Conservation (phyloP, 2,113 vertebrate species). For the Garra rufa region DNA sequence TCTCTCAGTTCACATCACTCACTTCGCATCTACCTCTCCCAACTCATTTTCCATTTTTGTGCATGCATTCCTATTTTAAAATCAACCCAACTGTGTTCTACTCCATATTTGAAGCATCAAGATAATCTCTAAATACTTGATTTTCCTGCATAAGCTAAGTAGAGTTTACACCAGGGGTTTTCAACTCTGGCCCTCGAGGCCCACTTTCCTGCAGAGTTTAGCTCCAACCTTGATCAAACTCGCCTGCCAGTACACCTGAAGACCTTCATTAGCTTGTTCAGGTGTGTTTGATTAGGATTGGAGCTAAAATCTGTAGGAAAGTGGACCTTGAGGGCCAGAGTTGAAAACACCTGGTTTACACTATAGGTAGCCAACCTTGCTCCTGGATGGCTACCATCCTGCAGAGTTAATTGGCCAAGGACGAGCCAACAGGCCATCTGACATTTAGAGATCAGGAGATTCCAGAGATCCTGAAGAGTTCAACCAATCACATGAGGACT, state of each 20-base stretch:
- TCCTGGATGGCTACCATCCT: too few species aligned
- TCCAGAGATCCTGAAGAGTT: too few species aligned
- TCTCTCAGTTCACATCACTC: conserved; percentile 52
- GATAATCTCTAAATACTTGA: background rate
- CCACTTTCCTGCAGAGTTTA: background rate
- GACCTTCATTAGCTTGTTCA: too few species aligned
- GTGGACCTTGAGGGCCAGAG: too few species aligned
- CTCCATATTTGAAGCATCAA: background rate
- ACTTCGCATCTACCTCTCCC: conserved; percentile 40
- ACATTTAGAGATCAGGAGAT: too few species aligned
- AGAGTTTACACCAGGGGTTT: background rate
- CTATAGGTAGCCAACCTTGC: too few species aligned
- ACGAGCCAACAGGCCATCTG: too few species aligned
- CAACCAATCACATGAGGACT: too few species aligned
- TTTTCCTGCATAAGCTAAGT: background rate
- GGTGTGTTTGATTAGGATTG: too few species aligned
- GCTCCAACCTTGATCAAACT: background rate
- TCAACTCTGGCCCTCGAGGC: background rate
- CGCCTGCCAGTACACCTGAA: too few species aligned
- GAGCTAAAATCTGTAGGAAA: too few species aligned
- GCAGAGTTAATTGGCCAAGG: background rate
- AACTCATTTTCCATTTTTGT: conserved; percentile 1
- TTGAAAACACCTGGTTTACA: too few species aligned
- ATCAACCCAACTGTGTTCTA: background rate
- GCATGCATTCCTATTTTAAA: conserved; percentile 15